Base-by-base conservation (phyloP, 2,797 vertebrate genomes). In the Setipinna tenuifilis region DNA sequence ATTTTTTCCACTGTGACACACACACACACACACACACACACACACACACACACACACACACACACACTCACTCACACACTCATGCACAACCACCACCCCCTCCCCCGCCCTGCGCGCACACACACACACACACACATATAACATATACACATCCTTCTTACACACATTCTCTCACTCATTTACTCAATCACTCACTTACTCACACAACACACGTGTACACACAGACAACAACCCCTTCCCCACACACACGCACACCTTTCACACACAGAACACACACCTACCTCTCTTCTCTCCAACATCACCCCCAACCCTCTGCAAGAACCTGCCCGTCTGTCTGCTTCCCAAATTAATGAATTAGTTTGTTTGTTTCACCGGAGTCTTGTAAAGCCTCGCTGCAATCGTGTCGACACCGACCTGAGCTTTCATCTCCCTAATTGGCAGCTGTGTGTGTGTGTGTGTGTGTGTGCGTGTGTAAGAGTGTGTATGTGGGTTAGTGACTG, bases 391-490 rank as follows among this genome's bases (percentile, higher is more conserved):
- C 85, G 62, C 88, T 89, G 88, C 80, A 89, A 91, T 91, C 80
- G 46, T 71, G 85, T 81, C 71, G 87, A 83, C 68, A 88, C 82
- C 12, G 21, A 85, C 57, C 84, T 68, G 61, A 85, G 89, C 91
- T 93, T 94, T 95, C 92, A 93, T 94, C 92, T 46, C 61, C 81
- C 86, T 95, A 93, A 95, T 93, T 95, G 93, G 89, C 88, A 92
- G 83, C 91, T 92, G 91, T 89, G 90, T 91, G 89, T 90, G 50
- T 86, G 91, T 62, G 21, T 85, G 86, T 84, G 84, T 86, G 85
- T 92, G 7, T 86, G 83, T 87, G 50, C 14, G 50, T 54, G 50
- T 54, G 50, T 54, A 14, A 10, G 50, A 10, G 50, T 54, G 50
- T 54, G 35, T 41, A 41, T 41, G n/a, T n/a, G n/a, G n/a, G 50